Evolutionary conservation across 1,140 invertebrate species (phyloP).

Genomic region (Calliopsis andreniformis): DNA sequence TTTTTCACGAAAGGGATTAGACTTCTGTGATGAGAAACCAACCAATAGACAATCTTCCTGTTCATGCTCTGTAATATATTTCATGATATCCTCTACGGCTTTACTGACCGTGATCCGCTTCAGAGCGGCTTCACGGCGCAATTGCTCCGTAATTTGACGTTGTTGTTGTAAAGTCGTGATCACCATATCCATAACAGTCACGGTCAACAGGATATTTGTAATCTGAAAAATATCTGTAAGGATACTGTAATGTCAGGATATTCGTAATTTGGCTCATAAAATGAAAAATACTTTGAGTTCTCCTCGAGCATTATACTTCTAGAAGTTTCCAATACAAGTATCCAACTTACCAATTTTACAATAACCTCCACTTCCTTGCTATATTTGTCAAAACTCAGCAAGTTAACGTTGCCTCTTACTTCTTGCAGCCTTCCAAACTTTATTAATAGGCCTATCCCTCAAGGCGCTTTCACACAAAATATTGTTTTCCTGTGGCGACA

Average conservation of each 20-base stretch:
- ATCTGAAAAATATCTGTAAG: slow-evolving; percentile 4
- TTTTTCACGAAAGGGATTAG: slow-evolving; percentile 98
- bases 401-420: neutral
- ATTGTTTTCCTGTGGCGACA: neutral
- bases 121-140: slow-evolving; percentile 94
- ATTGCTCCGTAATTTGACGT: slow-evolving; percentile 95
- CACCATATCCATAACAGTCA: slow-evolving; percentile 91
- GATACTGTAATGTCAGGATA: too few relatives aligned
- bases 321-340: neutral
- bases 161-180: slow-evolving; percentile 95
- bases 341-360: slow-evolving; percentile 16
- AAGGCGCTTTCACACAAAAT: slow-evolving; percentile 9
- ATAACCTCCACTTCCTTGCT: neutral
- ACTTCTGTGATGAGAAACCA: slow-evolving; percentile 97
- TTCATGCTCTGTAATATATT: slow-evolving; percentile 95
- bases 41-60: slow-evolving; percentile 97
- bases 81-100: slow-evolving; percentile 96
- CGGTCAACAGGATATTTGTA: neutral
- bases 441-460: slow-evolving; percentile 37
- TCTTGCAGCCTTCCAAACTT: neutral
- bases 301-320: neutral
- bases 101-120: slow-evolving; percentile 93
- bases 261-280: too few relatives aligned
- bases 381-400: neutral
- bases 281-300: too few relatives aligned